phyloP scores from a whole-genome alignment of 1,140 invertebrate genomes.

The Notospermus geniculatus region DNA sequence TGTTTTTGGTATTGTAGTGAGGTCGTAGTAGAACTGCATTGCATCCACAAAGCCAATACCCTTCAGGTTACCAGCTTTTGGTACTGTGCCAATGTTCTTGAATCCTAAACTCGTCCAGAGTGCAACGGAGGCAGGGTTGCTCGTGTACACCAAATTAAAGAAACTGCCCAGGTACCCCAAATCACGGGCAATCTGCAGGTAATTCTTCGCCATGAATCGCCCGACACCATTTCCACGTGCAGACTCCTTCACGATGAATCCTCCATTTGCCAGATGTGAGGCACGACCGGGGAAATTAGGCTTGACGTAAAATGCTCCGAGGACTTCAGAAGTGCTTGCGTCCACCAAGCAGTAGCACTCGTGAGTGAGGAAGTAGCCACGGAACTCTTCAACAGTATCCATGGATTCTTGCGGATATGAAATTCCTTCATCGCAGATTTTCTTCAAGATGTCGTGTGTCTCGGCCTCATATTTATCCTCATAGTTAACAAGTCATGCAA shows the following conservation, averaged over 20 bases:
- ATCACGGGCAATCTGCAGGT: slow-evolving; percentile 25
- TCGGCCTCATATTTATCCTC: slow-evolving; percentile 4
- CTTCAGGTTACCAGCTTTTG: slow-evolving; percentile 36
- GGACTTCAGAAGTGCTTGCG: slow-evolving; percentile 13
- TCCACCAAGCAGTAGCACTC: slow-evolving; percentile 30
- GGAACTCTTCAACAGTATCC: slow-evolving; percentile 26
- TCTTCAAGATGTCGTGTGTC: slow-evolving; percentile 28
- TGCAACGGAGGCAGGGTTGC: slow-evolving; percentile 27
- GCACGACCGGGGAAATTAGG: slow-evolving; percentile 42
- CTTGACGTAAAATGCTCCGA: slow-evolving; percentile 40
- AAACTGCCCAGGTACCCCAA: slow-evolving; percentile 30
- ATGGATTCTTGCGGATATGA: slow-evolving; percentile 38
- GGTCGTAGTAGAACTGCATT: slow-evolving; percentile 30
- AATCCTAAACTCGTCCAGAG: slow-evolving; percentile 38
- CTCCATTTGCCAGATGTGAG: slow-evolving; percentile 37
- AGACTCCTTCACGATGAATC: slow-evolving; percentile 28
- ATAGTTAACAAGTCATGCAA: too few species aligned
- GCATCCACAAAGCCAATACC: slow-evolving; percentile 27
- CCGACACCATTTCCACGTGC: slow-evolving; percentile 30
- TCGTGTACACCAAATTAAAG: slow-evolving; percentile 39
- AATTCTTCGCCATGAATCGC: slow-evolving; percentile 28
- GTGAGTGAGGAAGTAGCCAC: slow-evolving; percentile 34
- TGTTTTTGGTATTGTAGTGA: slow-evolving; percentile 15
- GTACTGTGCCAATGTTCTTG: slow-evolving; percentile 34
- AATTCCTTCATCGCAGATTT: slow-evolving; percentile 33